These are phyloP conservation scores for Melanerpes aurifrons DNA, from an alignment of 2,113 vertebrate species.

Conservation along the genomic window DNA sequence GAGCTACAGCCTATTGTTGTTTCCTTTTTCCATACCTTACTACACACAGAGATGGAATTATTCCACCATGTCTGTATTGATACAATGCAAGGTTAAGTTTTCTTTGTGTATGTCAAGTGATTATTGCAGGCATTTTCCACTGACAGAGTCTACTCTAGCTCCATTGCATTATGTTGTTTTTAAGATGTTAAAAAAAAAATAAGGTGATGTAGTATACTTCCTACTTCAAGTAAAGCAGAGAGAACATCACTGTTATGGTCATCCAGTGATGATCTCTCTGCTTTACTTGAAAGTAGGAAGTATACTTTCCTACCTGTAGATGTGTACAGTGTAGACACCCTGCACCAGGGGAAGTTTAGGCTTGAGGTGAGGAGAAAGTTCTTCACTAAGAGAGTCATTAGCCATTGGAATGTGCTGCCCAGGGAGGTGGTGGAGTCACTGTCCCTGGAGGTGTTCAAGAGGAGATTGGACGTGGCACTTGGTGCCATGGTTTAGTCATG, in stretches of 20 bases:
- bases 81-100: not conserved
- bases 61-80: not conserved
- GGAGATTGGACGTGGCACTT: too few species aligned
- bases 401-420: too few species aligned
- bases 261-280: not conserved
- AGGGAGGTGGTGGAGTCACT: too few species aligned
- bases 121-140: not conserved
- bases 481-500: too few species aligned
- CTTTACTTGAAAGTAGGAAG: not conserved
- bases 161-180: not conserved
- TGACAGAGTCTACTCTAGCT: not conserved
- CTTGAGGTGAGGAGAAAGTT: too few species aligned
- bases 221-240: not conserved
- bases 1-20: not conserved
- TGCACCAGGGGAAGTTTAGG: too few species aligned
- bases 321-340: not conserved
- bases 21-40: not conserved
- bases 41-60: not conserved
- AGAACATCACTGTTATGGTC: not conserved
- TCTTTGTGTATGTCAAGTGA: not conserved
- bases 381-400: too few species aligned
- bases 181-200: not conserved
- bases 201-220: fast-evolving
- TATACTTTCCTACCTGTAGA: not conserved
- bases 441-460: too few species aligned